phyloP scores from a whole-genome alignment of 2,113 vertebrate species.

The Promerops cafer region DNA sequence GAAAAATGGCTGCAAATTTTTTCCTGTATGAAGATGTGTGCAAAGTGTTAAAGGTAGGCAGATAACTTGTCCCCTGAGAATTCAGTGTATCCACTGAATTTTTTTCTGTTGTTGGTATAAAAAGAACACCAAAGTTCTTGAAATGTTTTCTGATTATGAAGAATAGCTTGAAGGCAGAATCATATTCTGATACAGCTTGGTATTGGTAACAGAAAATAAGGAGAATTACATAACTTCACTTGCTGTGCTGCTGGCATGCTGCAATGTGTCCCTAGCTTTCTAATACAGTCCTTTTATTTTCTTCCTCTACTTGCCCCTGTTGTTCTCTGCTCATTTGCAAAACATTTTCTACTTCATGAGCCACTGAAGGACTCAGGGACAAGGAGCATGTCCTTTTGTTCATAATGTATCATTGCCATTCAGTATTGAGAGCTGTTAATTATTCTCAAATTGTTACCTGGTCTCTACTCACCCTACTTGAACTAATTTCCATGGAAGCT shows the following conservation, averaged over 20 bases:
- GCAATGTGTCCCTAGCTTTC: background rate
- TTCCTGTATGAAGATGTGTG: background rate
- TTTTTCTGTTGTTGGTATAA: accelerated
- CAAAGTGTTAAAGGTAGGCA: background rate
- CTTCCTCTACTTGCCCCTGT: background rate
- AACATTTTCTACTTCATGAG: background rate
- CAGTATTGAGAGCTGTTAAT: background rate
- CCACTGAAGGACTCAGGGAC: background rate
- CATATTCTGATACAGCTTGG: background rate
- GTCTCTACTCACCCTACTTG: background rate
- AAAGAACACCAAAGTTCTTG: background rate
- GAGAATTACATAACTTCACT: background rate
- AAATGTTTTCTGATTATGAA: background rate
- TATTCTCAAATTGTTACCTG: background rate
- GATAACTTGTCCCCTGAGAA: background rate
- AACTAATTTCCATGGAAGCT: background rate
- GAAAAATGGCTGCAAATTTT: background rate
- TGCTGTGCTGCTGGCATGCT: background rate
- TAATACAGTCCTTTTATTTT: background rate
- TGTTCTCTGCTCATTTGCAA: background rate
- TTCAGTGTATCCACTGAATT: background rate
- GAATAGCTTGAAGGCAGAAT: background rate
- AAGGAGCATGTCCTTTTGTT: background rate
- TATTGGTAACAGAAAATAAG: background rate
- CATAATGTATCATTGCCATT: background rate